Evolutionary conservation across 2,797 vertebrate species (phyloP).

Genomic region (Perdix hodgsoniae): DNA sequence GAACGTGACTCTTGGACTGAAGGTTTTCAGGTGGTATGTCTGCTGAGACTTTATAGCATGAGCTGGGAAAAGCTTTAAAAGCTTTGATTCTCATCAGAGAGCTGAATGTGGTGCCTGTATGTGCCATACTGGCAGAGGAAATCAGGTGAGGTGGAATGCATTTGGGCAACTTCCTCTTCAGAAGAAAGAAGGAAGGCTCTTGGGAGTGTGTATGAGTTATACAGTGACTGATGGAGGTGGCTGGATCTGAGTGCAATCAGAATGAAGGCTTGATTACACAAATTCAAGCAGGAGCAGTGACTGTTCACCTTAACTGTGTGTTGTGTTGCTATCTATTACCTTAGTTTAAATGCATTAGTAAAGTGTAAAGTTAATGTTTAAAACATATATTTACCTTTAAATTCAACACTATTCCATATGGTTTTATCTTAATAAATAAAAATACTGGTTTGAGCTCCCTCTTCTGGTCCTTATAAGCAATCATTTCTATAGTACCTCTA

Average conservation of each 20-base stretch:
- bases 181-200: not conserved
- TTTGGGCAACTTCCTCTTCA: not conserved
- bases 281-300: not conserved
- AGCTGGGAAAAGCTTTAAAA: not conserved
- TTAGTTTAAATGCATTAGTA: not conserved
- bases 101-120: not conserved
- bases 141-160: not conserved
- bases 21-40: not conserved
- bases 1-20: not conserved
- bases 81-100: not conserved
- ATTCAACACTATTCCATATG: not conserved
- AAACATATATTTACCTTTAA: not conserved
- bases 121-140: not conserved
- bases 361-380: not conserved
- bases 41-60: not conserved
- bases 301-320: not conserved
- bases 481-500: not conserved
- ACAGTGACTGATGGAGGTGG: not conserved
- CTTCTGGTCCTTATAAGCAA: slow-evolving; percentile 18
- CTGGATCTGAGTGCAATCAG: not conserved
- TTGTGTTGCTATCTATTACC: not conserved
- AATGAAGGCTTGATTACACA: not conserved
- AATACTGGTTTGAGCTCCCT: slow-evolving; percentile 33
- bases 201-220: too few relatives aligned
- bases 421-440: not conserved